Percentiles rank a stretch among this genome's conserved stretches.
Evolutionary conservation across 2,888 invertebrate genomes (phyloP).

Genomic region (Lepetodrilus schrolli): DNA sequence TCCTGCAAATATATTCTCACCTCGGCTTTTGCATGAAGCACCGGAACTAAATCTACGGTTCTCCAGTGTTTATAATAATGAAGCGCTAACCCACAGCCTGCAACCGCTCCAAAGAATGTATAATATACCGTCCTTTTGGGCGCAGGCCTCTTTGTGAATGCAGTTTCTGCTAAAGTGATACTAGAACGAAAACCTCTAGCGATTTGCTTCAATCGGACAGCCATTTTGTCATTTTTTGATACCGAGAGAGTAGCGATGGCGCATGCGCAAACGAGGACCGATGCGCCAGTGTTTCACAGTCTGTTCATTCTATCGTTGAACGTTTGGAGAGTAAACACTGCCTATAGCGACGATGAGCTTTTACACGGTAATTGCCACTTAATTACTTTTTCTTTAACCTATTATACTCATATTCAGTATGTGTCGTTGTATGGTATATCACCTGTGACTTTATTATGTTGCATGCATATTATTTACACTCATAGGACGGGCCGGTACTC

Average conservation of each 20-base stretch:
- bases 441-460: too few species aligned
- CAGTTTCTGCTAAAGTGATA: neutral
- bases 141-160: neutral
- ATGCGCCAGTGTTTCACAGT: too few species aligned
- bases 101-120: neutral
- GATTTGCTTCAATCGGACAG: neutral
- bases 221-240: neutral
- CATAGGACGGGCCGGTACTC: too few species aligned
- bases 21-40: neutral
- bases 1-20: neutral
- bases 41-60: neutral
- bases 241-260: too few species aligned
- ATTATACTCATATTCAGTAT: too few species aligned
- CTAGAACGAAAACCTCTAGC: neutral
- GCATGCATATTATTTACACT: too few species aligned
- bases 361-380: constrained; percentile 34
- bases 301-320: neutral
- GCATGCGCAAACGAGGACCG: neutral
- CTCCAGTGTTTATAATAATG: neutral
- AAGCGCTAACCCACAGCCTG: neutral
- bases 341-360: neutral
- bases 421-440: too few species aligned
- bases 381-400: constrained; percentile 20
- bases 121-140: neutral
- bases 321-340: constrained; percentile 9